A percentile compares a stretch with the other conserved stretches of the same genome.
These are phyloP conservation scores for Clanis bilineata DNA, from an alignment of 2,888 invertebrate genomes.

Conservation along the genomic window DNA sequence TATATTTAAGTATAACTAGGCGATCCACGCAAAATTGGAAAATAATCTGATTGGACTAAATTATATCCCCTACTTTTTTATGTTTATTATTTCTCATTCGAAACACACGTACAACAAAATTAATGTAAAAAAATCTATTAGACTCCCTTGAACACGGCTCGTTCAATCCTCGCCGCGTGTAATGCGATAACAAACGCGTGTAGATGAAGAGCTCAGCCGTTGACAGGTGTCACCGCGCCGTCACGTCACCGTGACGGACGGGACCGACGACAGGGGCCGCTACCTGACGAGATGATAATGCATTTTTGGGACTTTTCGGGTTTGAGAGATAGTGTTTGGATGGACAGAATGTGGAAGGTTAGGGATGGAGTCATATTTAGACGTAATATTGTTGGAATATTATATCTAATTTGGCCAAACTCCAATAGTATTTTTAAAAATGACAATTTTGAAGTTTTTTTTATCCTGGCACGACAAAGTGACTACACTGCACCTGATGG, in stretches of 20 bases:
- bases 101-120: background rate
- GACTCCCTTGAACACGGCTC: too few relatives aligned
- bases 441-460: too few relatives aligned
- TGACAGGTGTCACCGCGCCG: constrained; percentile 9
- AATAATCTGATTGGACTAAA: too few relatives aligned
- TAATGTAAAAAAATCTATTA: background rate
- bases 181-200: background rate
- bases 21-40: too few relatives aligned
- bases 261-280: constrained; percentile 8
- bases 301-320: background rate
- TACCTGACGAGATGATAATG: constrained; percentile 14
- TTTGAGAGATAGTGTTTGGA: background rate
- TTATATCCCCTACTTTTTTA: background rate
- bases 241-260: constrained; percentile 6
- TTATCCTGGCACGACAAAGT: too few relatives aligned
- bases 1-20: too few relatives aligned
- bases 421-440: too few relatives aligned
- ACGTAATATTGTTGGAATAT: too few relatives aligned
- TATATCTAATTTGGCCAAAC: too few relatives aligned
- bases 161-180: background rate
- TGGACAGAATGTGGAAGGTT: too few relatives aligned
- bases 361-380: too few relatives aligned
- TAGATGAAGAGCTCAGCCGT: constrained; percentile 7
- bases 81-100: background rate
- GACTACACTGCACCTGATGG: too few relatives aligned